Evolutionary conservation across 2,888 invertebrate species (phyloP).

Genomic region (Thera britannica): DNA sequence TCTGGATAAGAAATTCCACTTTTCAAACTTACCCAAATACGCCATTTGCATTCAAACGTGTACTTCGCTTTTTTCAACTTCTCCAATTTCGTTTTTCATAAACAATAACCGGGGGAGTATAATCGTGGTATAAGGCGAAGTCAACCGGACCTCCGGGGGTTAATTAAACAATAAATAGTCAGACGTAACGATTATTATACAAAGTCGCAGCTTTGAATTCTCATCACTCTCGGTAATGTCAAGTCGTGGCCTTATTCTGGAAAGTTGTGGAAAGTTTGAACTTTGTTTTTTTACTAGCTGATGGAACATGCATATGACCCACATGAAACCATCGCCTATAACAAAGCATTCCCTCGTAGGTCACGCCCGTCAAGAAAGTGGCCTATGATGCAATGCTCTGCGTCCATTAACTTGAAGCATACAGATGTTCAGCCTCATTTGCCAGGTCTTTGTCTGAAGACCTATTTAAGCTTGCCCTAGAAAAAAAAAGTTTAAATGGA

Average conservation of each 20-base stretch:
- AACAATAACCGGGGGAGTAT: conserved; percentile 66
- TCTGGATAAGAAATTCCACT: conserved; percentile 21
- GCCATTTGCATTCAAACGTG: conserved; percentile 42
- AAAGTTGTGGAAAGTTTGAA: conserved; percentile 3
- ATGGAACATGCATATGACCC: too few species aligned
- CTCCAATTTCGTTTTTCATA: conserved; percentile 71
- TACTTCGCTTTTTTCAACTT: conserved; percentile 59
- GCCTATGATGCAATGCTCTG: too few species aligned
- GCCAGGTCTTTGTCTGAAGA: too few species aligned
- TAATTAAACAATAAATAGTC: conserved; percentile 84
- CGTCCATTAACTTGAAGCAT: too few species aligned
- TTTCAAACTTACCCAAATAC: conserved; percentile 31
- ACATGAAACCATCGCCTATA: too few species aligned
- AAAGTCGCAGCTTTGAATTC: conserved; percentile 80
- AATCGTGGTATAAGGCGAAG: conserved; percentile 62
- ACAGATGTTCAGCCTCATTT: too few species aligned
- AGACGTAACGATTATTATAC: conserved; percentile 77
- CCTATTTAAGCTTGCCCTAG: too few species aligned
- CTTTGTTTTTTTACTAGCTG: background rate
- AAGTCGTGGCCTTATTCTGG: conserved; percentile 65
- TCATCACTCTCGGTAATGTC: conserved; percentile 83
- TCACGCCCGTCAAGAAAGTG: too few species aligned
- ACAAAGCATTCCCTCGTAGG: too few species aligned
- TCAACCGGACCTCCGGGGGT: conserved; percentile 45
- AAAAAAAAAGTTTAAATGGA: too few species aligned